Conservation (phyloP, 1,140 invertebrate species). For the Batillaria attramentaria region DNA sequence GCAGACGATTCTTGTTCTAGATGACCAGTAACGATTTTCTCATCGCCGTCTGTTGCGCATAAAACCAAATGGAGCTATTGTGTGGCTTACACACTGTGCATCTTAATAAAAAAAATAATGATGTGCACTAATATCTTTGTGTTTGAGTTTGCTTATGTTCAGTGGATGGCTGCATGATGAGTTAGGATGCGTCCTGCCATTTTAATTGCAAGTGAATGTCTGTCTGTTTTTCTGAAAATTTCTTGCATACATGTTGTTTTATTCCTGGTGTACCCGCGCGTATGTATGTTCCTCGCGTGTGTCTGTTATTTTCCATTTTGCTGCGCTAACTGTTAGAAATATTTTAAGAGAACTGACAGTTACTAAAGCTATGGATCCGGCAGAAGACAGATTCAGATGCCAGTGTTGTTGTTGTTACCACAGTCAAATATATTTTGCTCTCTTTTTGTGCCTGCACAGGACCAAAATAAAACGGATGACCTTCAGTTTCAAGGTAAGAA, state of each 20-base stretch:
- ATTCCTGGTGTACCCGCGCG: not conserved
- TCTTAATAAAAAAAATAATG: not conserved
- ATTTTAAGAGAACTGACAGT: not conserved
- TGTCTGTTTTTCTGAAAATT: not conserved
- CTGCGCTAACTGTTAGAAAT: not conserved
- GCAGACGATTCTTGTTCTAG: not conserved
- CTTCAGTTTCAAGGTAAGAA: conserved; percentile 56
- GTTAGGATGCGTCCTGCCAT: not conserved
- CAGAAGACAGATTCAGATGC: not conserved
- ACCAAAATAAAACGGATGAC: conserved; percentile 38
- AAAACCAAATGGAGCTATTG: too few species aligned
- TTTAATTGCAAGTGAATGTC: not conserved
- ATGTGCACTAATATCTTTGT: not conserved
- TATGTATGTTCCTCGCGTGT: not conserved
- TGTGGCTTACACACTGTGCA: not conserved
- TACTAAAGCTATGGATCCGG: not conserved
- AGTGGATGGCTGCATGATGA: not conserved
- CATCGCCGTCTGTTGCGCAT: not conserved
- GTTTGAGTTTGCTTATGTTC: not conserved
- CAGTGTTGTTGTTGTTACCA: not conserved
- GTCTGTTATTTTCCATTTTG: not conserved
- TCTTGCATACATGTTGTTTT: not conserved
- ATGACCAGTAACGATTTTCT: not conserved
- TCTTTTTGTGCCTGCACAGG: conserved; percentile 34
- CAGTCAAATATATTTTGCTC: not conserved